Evolutionary conservation across 2,113 vertebrate genomes (phyloP).

Genomic region (Ceyx cyanopectus): DNA sequence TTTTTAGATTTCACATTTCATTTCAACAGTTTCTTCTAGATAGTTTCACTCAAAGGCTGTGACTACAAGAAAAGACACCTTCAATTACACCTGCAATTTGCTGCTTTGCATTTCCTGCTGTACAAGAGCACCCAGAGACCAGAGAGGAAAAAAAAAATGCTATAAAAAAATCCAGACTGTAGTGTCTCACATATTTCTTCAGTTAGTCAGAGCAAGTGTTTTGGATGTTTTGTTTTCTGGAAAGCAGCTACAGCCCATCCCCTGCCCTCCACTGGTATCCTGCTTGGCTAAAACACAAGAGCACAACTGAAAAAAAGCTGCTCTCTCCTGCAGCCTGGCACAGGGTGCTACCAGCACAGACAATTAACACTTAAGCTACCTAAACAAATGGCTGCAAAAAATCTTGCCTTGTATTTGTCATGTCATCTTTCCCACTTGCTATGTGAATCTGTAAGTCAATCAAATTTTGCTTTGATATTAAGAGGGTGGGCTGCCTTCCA

Average conservation of each 20-base stretch:
- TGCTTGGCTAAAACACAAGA: not conserved
- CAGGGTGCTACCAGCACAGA: not conserved
- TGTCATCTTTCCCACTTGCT: slow-evolving; percentile 78
- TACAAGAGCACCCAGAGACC: not conserved
- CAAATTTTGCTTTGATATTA: slow-evolving; percentile 67
- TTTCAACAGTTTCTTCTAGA: not conserved
- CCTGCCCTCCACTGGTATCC: not conserved
- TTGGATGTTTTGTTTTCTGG: not conserved
- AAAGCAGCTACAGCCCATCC: not conserved
- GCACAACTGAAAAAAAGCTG: not conserved
- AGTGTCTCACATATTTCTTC: not conserved
- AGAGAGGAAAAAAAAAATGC: not conserved
- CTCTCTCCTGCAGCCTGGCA: not conserved
- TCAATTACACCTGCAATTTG: not conserved
- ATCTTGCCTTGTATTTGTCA: slow-evolving; percentile 75
- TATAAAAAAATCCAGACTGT: not conserved
- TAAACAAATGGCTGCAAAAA: not conserved
- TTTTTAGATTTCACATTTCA: not conserved
- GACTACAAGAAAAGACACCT: not conserved
- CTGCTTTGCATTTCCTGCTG: not conserved
- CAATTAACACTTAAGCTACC: not conserved
- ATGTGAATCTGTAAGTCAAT: slow-evolving; percentile 80
- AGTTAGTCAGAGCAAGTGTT: not conserved
- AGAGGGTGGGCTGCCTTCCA: not conserved
- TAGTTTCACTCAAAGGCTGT: not conserved